Conservation (phyloP, 2,888 invertebrate species). For the Drosophila peninsularis region DNA sequence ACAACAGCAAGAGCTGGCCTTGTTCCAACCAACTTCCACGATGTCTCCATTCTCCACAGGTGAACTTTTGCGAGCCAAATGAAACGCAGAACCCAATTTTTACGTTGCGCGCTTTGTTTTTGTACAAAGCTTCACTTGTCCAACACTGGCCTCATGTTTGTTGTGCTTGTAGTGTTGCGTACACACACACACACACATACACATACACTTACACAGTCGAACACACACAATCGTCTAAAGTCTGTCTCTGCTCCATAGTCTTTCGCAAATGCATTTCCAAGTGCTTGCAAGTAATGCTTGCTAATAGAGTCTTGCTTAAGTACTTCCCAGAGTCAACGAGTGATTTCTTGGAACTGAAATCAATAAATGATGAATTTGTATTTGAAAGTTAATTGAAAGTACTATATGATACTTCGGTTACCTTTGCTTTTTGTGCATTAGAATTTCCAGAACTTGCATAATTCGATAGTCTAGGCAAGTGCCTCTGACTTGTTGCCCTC, state of each 20-base stretch:
- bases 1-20: constrained; percentile 38
- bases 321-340: neutral
- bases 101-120: constrained; percentile 63
- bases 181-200: constrained; percentile 17
- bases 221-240: constrained; percentile 10
- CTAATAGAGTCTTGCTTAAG: neutral
- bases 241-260: constrained; percentile 10
- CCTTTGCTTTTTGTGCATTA: neutral
- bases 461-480: neutral
- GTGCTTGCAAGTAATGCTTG: neutral
- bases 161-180: constrained; percentile 63
- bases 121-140: constrained; percentile 66
- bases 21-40: constrained; percentile 37
- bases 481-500: neutral
- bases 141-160: constrained; percentile 41
- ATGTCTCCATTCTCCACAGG: constrained; percentile 56
- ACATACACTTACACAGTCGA: neutral
- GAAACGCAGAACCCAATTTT: constrained; percentile 32
- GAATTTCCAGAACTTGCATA: neutral
- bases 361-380: neutral
- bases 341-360: neutral
- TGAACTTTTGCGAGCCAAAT: constrained; percentile 47
- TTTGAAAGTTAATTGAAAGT: neutral
- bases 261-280: constrained; percentile 12
- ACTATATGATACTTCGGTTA: neutral